Conservation (phyloP, 1,140 invertebrate genomes). For the Eulimnadia texana region DNA sequence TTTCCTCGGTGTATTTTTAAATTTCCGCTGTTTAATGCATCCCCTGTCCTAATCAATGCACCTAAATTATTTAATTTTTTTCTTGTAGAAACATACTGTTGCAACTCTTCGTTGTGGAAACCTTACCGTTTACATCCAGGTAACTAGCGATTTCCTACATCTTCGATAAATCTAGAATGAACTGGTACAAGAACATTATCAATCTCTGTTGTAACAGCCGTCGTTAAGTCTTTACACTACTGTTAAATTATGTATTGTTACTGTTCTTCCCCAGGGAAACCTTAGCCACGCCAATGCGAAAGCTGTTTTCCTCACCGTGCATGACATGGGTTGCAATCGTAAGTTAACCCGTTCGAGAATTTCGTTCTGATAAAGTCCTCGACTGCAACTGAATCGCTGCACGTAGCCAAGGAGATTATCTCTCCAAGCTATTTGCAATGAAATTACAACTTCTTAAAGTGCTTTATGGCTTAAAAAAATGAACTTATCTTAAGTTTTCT, state of each 20-base stretch:
- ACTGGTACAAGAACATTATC: not conserved
- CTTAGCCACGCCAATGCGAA: conserved; percentile 56
- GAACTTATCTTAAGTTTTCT: too few species aligned
- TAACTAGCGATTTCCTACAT: not conserved
- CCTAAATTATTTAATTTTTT: not conserved
- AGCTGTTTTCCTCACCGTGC: conserved; percentile 72
- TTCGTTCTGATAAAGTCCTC: too few species aligned
- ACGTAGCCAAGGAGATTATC: too few species aligned
- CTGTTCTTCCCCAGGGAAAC: conserved; percentile 45
- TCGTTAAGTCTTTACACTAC: not conserved
- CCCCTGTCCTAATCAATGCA: too few species aligned
- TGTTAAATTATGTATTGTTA: conserved; percentile 10
- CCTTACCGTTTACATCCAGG: not conserved
- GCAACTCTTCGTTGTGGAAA: not conserved
- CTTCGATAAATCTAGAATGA: not conserved
- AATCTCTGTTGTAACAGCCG: not conserved
- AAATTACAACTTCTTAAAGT: too few species aligned
- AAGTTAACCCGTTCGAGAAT: conserved; percentile 34
- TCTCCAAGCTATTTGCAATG: too few species aligned
- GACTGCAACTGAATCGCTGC: too few species aligned
- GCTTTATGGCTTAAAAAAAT: too few species aligned
- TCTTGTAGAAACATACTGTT: not conserved
- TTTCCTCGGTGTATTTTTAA: too few species aligned
- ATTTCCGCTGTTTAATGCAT: too few species aligned
- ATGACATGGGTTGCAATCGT: conserved; percentile 82